Conservation (phyloP, 2,113 vertebrate genomes). For the Pterocles burchelli region DNA sequence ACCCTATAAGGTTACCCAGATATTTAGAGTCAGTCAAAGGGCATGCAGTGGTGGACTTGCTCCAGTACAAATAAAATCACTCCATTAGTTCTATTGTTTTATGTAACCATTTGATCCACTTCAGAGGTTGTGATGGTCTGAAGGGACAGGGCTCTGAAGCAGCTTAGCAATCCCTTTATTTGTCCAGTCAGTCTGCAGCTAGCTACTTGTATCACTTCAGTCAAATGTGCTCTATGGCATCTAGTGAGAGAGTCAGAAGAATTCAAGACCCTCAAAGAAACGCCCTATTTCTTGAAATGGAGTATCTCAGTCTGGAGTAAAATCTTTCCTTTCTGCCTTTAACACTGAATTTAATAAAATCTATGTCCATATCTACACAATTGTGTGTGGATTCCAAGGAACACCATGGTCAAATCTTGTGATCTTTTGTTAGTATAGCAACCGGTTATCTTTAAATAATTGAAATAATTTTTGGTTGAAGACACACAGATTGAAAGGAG, state of each 20-base stretch:
- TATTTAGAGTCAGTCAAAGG: background rate
- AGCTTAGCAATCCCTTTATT: background rate
- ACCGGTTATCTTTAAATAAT: background rate
- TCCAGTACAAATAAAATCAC: background rate
- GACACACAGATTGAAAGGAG: background rate
- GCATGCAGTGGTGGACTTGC: background rate
- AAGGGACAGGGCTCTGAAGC: background rate
- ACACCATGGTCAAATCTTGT: background rate
- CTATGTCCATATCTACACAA: background rate
- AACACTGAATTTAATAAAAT: background rate
- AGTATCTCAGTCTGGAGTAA: background rate
- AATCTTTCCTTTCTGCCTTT: background rate
- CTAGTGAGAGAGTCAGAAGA: background rate
- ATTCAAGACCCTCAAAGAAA: background rate
- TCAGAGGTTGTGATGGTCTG: background rate
- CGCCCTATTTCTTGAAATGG: background rate
- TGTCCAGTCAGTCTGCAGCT: slow-evolving; percentile 1
- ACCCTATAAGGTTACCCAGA: background rate
- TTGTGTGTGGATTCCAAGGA: background rate
- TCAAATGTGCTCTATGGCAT: background rate
- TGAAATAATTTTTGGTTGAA: background rate
- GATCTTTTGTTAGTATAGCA: background rate
- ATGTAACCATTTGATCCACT: background rate
- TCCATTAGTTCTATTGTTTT: background rate
- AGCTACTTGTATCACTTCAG: background rate